Base-by-base conservation (phyloP, 2,797 vertebrate species). In the Lacerta viridis region DNA sequence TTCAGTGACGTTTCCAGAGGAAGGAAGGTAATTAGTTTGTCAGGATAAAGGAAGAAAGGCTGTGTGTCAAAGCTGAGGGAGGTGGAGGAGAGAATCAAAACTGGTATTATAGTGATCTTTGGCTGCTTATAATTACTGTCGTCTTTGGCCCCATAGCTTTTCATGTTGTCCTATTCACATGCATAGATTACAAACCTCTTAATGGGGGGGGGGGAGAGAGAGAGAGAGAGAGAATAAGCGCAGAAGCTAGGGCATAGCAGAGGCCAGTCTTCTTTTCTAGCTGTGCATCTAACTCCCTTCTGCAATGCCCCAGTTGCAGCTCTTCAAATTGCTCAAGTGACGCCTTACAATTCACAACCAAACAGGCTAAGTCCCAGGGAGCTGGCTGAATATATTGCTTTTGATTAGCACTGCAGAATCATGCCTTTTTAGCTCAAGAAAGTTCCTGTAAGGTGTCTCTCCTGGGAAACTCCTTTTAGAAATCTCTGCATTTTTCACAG, bases 391-490 rank as follows among this genome's bases (percentile, higher is more conserved):
- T 76, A 59, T 1, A 71, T 79, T 84, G 59, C 0, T 10, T 84
- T 66, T 90, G 46, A 90, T 87, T 81, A 87, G 64, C n/a, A 72
- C 41, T 88, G 13, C n/a, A 75, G 43, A 80, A 4, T 88, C 15
- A 36, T 75, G 74, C 46, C 33, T 91, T 91, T 94, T 68, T 64
- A 78, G 41, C 18, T 82, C 59, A 71, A 25, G 41, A 82, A 93
- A 89, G 20, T 6, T 91, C 7, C 87, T 93, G 93, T 89, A 79
- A 89, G 33, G 33, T 18, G 0, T 80, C 1, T 36, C 3, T 87
- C 39, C 82, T 83, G 39, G 33, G 55, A 90, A 88, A 87, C n/a
- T 59, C 72, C 5, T 87, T 5, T 87, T 46, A 82, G 88, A 91
- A 91, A 88, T 4, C 33, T 17, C 5, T 50, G 0, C 3, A 71